phyloP scores from a whole-genome alignment of 2,888 invertebrate genomes.

The Sclerodermus sp. region DNA sequence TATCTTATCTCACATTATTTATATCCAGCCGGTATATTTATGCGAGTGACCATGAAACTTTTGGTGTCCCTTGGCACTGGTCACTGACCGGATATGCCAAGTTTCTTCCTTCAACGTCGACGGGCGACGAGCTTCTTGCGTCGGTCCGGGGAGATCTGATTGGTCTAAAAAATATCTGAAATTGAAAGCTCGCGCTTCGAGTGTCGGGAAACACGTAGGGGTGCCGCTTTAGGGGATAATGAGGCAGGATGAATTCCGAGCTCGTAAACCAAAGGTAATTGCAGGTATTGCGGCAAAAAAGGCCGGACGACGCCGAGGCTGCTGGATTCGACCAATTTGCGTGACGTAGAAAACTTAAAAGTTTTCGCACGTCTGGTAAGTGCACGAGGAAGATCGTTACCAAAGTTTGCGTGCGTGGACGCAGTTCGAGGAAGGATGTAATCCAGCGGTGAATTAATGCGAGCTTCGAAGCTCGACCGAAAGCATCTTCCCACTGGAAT shows the following conservation, averaged over 20 bases:
- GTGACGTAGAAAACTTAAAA: background rate
- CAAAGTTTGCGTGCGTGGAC: background rate
- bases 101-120: too few relatives aligned
- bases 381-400: background rate
- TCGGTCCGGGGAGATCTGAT: background rate
- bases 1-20: conserved; percentile 49
- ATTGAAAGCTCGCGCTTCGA: too few relatives aligned
- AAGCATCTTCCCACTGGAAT: background rate
- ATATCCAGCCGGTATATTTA: conserved; percentile 43
- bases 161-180: too few relatives aligned
- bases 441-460: conserved; percentile 2
- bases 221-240: too few relatives aligned
- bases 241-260: too few relatives aligned
- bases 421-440: background rate
- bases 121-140: too few relatives aligned
- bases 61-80: conserved; percentile 39
- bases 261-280: too few relatives aligned
- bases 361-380: background rate
- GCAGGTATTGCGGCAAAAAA: too few relatives aligned
- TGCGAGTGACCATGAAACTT: conserved; percentile 46
- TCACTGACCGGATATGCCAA: conserved; percentile 31
- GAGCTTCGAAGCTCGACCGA: background rate
- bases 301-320: too few relatives aligned
- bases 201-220: too few relatives aligned
- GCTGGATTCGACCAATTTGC: background rate